A percentile compares a stretch with the other conserved stretches of the same genome.
Evolutionary conservation across 2,888 invertebrate genomes (phyloP).

Genomic region (Eristalis pertinax): DNA sequence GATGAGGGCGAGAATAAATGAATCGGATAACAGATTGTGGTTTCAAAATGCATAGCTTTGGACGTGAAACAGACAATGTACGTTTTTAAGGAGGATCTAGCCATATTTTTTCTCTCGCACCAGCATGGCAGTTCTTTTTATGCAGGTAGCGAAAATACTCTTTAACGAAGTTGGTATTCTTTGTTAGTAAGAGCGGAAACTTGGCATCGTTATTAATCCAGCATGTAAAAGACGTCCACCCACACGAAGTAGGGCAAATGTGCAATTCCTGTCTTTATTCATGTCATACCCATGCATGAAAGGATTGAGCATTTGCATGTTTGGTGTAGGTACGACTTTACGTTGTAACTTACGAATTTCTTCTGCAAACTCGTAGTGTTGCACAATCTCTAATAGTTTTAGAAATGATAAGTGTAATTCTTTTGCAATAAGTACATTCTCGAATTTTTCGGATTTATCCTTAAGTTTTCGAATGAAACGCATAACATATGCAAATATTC

Average conservation of each 20-base stretch:
- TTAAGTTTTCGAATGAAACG: no score
- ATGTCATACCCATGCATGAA: background rate
- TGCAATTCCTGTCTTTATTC: background rate
- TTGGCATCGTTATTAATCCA: conserved; percentile 19
- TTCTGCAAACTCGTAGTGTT: conserved; percentile 33
- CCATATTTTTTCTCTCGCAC: background rate
- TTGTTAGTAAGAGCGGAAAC: conserved; percentile 26
- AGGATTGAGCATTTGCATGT: conserved; percentile 10
- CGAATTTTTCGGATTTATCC: no score
- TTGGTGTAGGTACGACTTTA: background rate
- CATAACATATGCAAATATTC: no score
- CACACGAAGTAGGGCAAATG: conserved; percentile 16
- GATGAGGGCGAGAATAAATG: no score
- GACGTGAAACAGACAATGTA: conserved; percentile 52
- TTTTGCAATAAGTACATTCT: no score
- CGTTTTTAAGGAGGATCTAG: conserved; percentile 36
- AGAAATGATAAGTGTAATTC: background rate
- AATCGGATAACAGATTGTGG: no score
- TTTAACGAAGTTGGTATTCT: conserved; percentile 4
- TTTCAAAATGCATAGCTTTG: conserved; percentile 21
- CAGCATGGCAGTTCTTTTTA: conserved; percentile 34
- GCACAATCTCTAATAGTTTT: conserved; percentile 21
- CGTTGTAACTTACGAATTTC: conserved; percentile 25
- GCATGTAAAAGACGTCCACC: conserved; percentile 29
- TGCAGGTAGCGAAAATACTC: conserved; percentile 16